Evolutionary conservation across 1,140 invertebrate genomes (phyloP).

Genomic region (Drosophila arizonae): DNA sequence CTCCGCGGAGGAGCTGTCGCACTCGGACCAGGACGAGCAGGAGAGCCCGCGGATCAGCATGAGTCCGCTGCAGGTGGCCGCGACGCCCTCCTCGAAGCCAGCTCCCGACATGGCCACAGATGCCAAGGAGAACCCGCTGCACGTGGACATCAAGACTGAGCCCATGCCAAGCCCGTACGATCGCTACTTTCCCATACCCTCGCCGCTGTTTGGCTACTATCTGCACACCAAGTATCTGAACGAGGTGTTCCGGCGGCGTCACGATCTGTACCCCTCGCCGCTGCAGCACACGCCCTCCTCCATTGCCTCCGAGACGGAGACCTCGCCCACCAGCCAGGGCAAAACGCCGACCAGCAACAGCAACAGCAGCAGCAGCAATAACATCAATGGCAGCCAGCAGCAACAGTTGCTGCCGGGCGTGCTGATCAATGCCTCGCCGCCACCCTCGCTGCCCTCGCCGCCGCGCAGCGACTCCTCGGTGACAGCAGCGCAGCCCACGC

Average conservation of each 20-base stretch:
- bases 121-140: slow-evolving; percentile 83
- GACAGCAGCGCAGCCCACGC: slow-evolving; percentile 40
- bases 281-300: slow-evolving; percentile 79
- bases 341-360: slow-evolving; percentile 17
- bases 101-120: slow-evolving; percentile 22
- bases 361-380: slow-evolving; percentile 28
- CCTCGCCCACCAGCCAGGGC: slow-evolving; percentile 59
- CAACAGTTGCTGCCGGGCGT: slow-evolving; percentile 49
- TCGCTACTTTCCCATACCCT: slow-evolving; percentile 86
- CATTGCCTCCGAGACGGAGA: slow-evolving; percentile 75
- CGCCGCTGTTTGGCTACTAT: slow-evolving; percentile 88
- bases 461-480: slow-evolving; percentile 76
- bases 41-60: slow-evolving; percentile 78
- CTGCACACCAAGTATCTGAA: slow-evolving; percentile 89
- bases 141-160: slow-evolving; percentile 83
- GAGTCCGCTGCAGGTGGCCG: slow-evolving; percentile 69
- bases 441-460: slow-evolving; percentile 77
- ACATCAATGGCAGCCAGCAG: slow-evolving; percentile 15
- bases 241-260: slow-evolving; percentile 86
- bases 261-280: slow-evolving; percentile 87
- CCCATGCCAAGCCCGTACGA: slow-evolving; percentile 84
- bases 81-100: slow-evolving; percentile 39
- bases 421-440: slow-evolving; percentile 63
- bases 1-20: slow-evolving; percentile 71
- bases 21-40: slow-evolving; percentile 66